Evolutionary conservation across 2,113 vertebrate species (phyloP), one percentile per base, ranked within the genome.

Genomic region (Grantiella picta): DNA sequence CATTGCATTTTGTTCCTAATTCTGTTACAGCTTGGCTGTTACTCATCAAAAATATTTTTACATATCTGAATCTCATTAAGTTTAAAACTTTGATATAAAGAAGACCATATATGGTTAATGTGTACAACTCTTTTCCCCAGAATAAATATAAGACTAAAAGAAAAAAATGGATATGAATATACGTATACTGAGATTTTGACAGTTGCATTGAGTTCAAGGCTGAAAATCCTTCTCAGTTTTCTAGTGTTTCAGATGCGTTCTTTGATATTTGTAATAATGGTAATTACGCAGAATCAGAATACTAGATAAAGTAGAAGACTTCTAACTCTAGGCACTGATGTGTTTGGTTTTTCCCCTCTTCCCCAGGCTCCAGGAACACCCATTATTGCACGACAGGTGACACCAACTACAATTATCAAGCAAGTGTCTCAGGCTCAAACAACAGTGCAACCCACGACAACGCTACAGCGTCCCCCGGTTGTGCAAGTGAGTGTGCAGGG

Each of bases 401-500:
- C 99, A 82, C 98, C 99, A 68, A 98, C 98, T 68, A 98, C 98
- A 71, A 99, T 99, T 85, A 99, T 99, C 87, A 99, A 99, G 95
- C 99, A 99, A 96, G 98, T 98, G 95, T 98, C 99, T 96, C 96
- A 98, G 92, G 98, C 98, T 71, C 99, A 98, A 96, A 99, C 99
- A 15, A 98, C 98, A 77, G 98, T 98, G 84, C 98, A 98, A n/a
- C 96, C 98, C 38, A 98, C 98, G 38, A 98, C 99, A 29, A 97
- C 98, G 31, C 96, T 99, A 83, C 99, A 99, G 97, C 98, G 99
- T 69, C 98, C 99, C 45, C 98, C 99, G 8, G 98, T 99, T 23
- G 98, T 99, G 85, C 99, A 99, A 98, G 99, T 99, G 96, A 97
- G 95, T 94, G 63, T 82, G n/a, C 35, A 24, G 85, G 63, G 56